Percentiles rank a stretch among this genome's conserved stretches.
phyloP scores from a whole-genome alignment of 2,888 invertebrate species.

The Arge pagana region DNA sequence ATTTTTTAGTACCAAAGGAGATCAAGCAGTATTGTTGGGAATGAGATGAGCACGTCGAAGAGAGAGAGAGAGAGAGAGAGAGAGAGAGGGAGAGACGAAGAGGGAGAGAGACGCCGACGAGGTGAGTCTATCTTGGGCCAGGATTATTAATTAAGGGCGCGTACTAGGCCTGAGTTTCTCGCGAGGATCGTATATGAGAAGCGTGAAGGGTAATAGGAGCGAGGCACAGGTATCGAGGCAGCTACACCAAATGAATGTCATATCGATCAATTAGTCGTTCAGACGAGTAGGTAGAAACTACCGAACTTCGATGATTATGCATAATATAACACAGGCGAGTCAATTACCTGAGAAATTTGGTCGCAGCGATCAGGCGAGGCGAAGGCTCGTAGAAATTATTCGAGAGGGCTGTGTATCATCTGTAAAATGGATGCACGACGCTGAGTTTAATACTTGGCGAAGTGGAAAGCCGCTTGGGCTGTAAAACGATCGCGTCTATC shows the following conservation, averaged over 20 bases:
- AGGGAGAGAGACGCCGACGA: slow-evolving; percentile 8
- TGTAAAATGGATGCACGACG: background rate
- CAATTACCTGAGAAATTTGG: background rate
- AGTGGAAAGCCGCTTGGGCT: slow-evolving; percentile 10
- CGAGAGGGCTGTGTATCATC: too few species aligned
- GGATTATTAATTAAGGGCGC: slow-evolving; percentile 13
- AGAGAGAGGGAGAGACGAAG: slow-evolving; percentile 5
- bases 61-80: slow-evolving; percentile 24
- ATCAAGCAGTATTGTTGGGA: background rate
- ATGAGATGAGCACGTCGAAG: slow-evolving; percentile 1
- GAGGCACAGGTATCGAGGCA: background rate
- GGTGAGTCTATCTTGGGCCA: slow-evolving; percentile 15
- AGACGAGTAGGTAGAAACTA: background rate
- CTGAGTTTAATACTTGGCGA: slow-evolving; percentile 14
- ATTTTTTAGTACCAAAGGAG: too few species aligned
- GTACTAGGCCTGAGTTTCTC: background rate
- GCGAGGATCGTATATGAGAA: background rate
- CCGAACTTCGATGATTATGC: background rate
- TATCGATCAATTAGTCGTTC: slow-evolving; percentile 33
- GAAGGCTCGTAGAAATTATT: too few species aligned
- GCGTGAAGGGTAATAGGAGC: background rate
- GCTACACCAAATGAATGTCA: slow-evolving; percentile 31
- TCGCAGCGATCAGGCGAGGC: too few species aligned
- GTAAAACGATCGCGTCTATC: slow-evolving; percentile 15
- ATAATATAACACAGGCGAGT: background rate